A percentile compares a stretch with the other conserved stretches of the same genome.
These are phyloP conservation scores for Zaprionus obscuricornis DNA, from an alignment of 2,888 invertebrate species.

Conservation along the genomic window DNA sequence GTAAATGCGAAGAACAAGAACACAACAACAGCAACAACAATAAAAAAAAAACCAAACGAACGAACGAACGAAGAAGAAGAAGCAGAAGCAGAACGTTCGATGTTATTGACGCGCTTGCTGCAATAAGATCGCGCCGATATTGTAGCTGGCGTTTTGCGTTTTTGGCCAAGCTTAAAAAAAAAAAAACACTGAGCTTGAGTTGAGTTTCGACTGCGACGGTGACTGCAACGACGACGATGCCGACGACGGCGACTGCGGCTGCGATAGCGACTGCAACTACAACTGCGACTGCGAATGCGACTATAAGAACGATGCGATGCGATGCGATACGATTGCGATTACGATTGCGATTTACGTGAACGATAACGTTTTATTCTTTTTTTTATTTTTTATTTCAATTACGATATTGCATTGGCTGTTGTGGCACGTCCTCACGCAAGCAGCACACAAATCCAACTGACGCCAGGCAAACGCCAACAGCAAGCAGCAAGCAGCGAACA, in stretches of 20 bases:
- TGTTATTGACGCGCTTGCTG: conserved; percentile 41
- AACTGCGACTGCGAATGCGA: conserved; percentile 13
- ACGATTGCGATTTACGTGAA: conserved; percentile 28
- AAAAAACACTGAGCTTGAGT: conserved; percentile 6
- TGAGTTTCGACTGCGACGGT: conserved; percentile 14
- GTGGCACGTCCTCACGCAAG: conserved; percentile 68
- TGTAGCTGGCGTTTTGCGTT: conserved; percentile 27
- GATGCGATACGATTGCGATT: conserved; percentile 1
- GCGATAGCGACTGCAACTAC: conserved; percentile 5
- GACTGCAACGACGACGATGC: conserved; percentile 2
- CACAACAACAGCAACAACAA: background rate
- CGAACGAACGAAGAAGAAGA: background rate
- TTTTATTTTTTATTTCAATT: conserved; percentile 26
- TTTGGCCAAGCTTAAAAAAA: conserved; percentile 27
- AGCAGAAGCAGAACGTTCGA: conserved; percentile 38
- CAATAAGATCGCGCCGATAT: conserved; percentile 51
- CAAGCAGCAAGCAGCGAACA: conserved; percentile 32
- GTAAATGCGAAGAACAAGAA: background rate
- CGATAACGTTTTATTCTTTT: too few species aligned
- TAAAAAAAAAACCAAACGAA: background rate
- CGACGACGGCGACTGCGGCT: conserved; percentile 20
- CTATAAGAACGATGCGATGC: background rate
- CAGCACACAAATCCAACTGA: conserved; percentile 67
- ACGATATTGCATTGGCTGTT: conserved; percentile 30
- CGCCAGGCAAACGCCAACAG: conserved; percentile 43